Conservation (phyloP, 30 jellyfish, hydroid and myxozoan genomes). For the Rhopilema esculentum region DNA sequence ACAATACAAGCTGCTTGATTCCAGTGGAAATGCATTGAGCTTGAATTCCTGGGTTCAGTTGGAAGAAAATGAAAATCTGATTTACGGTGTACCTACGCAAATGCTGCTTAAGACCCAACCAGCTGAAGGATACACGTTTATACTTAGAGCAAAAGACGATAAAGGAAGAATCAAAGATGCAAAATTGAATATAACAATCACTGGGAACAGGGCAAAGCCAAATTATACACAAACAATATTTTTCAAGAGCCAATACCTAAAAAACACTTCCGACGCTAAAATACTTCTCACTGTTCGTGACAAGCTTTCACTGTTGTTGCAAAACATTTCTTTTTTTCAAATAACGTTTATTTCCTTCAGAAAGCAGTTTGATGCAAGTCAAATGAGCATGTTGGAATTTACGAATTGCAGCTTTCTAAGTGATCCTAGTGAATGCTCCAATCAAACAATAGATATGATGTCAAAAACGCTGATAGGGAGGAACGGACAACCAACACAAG, state of each 20-base stretch:
- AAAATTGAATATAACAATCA: conserved; percentile 23
- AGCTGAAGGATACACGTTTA: conserved; percentile 64
- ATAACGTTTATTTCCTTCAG: conserved; percentile 38
- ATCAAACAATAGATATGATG: background rate
- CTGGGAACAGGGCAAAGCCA: conserved; percentile 42
- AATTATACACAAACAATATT: conserved; percentile 4
- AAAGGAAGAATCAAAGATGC: background rate
- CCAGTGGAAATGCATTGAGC: background rate
- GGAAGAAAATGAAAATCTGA: conserved; percentile 18
- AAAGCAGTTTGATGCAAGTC: conserved; percentile 23
- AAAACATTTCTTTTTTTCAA: background rate
- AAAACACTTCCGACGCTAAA: conserved; percentile 1
- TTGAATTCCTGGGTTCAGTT: conserved; percentile 85
- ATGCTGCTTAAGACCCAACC: conserved; percentile 55
- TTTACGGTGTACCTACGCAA: conserved; percentile 86
- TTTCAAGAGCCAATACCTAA: conserved; percentile 2
- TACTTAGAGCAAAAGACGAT: conserved; percentile 27
- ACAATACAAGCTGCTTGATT: conserved; percentile 14
- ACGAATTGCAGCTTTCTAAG: conserved; percentile 52
- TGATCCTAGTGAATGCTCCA: conserved; percentile 16
- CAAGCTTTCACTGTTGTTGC: conserved; percentile 7
- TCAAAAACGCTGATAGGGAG: background rate
- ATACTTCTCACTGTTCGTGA: conserved; percentile 10
- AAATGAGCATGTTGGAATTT: conserved; percentile 12
- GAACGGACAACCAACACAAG: conserved; percentile 38